Base-by-base conservation (phyloP, 2,888 invertebrate genomes). In the Nomada flava region DNA sequence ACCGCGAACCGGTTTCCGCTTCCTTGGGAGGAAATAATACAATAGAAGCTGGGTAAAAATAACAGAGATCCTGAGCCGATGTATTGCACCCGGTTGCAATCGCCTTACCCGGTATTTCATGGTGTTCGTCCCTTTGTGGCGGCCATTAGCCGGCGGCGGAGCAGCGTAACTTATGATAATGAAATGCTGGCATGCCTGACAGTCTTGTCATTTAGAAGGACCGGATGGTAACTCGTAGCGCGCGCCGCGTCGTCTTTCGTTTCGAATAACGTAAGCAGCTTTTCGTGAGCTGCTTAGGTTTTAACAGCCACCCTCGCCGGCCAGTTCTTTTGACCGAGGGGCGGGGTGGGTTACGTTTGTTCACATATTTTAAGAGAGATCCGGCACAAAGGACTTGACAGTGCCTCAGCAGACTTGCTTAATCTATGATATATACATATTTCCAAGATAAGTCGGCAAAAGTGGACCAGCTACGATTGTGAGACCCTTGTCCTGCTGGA, bases 181-280 rank as follows among this genome's bases (percentile, higher is more conserved):
- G 86, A 87, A 88, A 85, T 69, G 72, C 55, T 53, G 78, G 52
- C 67, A 47, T 67, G 73, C 20, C 68, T 83, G 88, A 85, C 82
- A 80, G 75, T 72, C 20, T 76, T 83, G 83, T 82, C 88, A 83
- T 88, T 87, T 86, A 76, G 75, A 57, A 72, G 18, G 60, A 77
- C 44, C 68, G 55, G 74, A 26, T 63, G 57, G 55, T 53, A 70
- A 53, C 67, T 67, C 63, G 42, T 20, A 23, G 11, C 50, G 42
- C 11, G 11, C 50, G 42, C 11, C 26, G 53, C 57, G 73, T 36
- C 53, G 77, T 76, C 79, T 79, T 80, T 79, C 85, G 79, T 88
- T 81, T 72, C 78, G 74, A 85, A 81, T 88, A 86, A 86, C 83
- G 88, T 88, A 88, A 88, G 86, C 83, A 79, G 88, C 88, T 88